Percentiles rank a stretch among this genome's conserved stretches.
These are phyloP conservation scores for Helicoverpa zea DNA, from an alignment of 1,140 invertebrate genomes.

Conservation along the genomic window DNA sequence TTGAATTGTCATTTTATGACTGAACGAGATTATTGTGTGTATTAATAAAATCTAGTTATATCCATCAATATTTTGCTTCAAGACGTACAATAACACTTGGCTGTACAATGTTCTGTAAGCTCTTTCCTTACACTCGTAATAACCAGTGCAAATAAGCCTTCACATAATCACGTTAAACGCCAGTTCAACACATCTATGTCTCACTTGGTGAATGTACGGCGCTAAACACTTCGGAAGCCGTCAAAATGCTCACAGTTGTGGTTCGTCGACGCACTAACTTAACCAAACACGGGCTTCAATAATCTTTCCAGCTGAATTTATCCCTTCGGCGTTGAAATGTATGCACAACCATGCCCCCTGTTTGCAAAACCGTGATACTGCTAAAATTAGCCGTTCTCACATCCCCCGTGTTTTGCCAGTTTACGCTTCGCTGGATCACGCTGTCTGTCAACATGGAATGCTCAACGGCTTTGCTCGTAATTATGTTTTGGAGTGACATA, in stretches of 20 bases:
- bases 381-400: constrained; percentile 46
- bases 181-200: not conserved
- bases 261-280: constrained; percentile 39
- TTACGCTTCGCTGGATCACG: constrained; percentile 28
- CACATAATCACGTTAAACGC: no score
- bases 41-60: no score
- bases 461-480: not conserved
- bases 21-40: no score
- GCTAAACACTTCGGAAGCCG: not conserved
- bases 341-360: constrained; percentile 50
- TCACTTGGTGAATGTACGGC: not conserved
- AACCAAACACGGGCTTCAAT: constrained; percentile 46
- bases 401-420: constrained; percentile 39
- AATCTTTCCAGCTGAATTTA: constrained; percentile 48
- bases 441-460: constrained; percentile 12
- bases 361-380: constrained; percentile 53
- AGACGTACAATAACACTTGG: no score
- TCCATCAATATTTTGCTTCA: no score
- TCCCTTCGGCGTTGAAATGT: constrained; percentile 48
- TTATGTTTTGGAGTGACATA: constrained; percentile 19
- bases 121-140: no score
- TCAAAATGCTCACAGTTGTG: constrained; percentile 31
- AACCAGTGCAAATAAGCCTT: no score
- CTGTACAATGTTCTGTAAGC: no score
- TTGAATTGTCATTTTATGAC: no score